Conservation (phyloP, 1,140 invertebrate species). For the Oscheius sp. region DNA sequence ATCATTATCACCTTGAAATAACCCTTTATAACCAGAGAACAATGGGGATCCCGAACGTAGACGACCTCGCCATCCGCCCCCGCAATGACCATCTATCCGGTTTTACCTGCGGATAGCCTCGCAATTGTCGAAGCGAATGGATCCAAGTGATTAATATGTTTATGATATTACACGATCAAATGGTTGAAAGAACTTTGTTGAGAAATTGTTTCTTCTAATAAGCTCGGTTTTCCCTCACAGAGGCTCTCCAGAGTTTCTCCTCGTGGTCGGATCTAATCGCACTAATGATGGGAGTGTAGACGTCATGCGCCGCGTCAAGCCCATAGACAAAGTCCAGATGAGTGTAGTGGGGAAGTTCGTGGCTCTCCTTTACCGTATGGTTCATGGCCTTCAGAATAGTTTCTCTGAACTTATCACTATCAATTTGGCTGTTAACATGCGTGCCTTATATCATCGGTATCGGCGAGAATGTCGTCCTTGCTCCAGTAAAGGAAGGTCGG, state of each 20-base stretch:
- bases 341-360: conserved; percentile 47
- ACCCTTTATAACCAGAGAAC: no score
- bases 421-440: background rate
- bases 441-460: conserved; percentile 43
- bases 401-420: background rate
- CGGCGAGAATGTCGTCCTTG: conserved; percentile 51
- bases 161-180: no score
- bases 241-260: background rate
- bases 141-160: no score
- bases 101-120: background rate
- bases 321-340: conserved; percentile 55
- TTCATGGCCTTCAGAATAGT: conserved; percentile 23
- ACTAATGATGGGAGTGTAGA: conserved; percentile 49
- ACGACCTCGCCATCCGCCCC: background rate
- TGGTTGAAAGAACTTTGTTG: no score
- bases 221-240: no score
- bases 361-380: background rate
- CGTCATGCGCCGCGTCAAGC: conserved; percentile 40
- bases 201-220: no score
- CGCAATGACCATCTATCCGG: background rate
- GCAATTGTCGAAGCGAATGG: background rate
- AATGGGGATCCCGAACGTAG: no score
- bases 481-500: conserved; percentile 55
- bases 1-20: no score
- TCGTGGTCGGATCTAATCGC: background rate